A percentile compares a stretch with the other conserved stretches of the same genome.
These are phyloP conservation scores for Carterocephalus palaemon DNA, from an alignment of 2,888 invertebrate species.

Conservation along the genomic window DNA sequence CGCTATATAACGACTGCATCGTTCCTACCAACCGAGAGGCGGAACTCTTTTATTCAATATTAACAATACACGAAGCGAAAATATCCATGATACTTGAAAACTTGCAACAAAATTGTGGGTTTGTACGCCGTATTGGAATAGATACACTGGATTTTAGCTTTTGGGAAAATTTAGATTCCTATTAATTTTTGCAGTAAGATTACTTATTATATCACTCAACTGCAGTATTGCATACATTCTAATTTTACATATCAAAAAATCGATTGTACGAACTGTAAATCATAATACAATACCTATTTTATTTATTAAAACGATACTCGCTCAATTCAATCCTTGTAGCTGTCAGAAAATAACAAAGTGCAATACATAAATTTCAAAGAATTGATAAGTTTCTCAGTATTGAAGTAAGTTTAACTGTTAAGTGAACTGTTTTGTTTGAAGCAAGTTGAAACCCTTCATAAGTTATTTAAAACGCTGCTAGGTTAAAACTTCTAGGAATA, in stretches of 20 bases:
- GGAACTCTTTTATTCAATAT: constrained; percentile 25
- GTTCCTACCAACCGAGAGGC: constrained; percentile 18
- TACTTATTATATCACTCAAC: no score
- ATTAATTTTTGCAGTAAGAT: no score
- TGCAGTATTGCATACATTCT: no score
- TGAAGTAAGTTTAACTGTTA: constrained; percentile 8
- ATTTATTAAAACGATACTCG: no score
- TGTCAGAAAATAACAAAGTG: constrained; percentile 10
- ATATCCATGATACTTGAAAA: constrained; percentile 22
- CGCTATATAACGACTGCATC: constrained; percentile 31
- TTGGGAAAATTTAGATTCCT: no score
- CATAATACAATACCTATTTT: not conserved
- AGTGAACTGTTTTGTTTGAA: constrained; percentile 14
- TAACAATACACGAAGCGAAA: constrained; percentile 25
- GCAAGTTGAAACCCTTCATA: constrained; percentile 6
- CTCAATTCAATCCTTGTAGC: constrained; percentile 3
- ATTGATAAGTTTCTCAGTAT: constrained; percentile 12
- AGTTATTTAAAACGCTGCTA: constrained; percentile 7
- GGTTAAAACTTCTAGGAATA: constrained; percentile 1
- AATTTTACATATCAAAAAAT: no score
- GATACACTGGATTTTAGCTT: no score
- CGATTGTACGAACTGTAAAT: not conserved
- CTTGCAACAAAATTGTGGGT: constrained; percentile 12
- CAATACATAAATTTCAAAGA: constrained; percentile 13
- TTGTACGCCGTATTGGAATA: no score